Conservation (phyloP, 2,797 vertebrate species). For the Myripristis jacobus region DNA sequence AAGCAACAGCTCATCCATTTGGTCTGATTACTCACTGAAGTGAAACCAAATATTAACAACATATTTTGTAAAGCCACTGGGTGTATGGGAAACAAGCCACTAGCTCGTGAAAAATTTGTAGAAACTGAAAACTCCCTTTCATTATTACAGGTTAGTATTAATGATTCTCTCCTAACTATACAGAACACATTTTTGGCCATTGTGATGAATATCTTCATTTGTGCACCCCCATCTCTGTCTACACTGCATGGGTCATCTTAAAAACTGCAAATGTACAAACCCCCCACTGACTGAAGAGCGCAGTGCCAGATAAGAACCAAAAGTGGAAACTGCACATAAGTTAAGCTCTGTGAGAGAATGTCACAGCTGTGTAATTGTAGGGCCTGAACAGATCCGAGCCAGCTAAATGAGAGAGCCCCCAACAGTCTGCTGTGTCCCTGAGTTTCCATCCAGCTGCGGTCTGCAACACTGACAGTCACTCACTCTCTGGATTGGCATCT, state of each 20-base stretch:
- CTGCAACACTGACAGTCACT: constrained; percentile 74
- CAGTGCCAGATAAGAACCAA: constrained; percentile 41
- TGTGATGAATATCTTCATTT: constrained; percentile 38
- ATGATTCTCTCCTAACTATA: not conserved
- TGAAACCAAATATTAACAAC: constrained; percentile 9
- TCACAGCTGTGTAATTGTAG: constrained; percentile 64
- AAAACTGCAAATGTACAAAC: constrained; percentile 71
- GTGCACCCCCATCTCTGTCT: constrained; percentile 22
- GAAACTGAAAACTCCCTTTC: not conserved
- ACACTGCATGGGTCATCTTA: constrained; percentile 42
- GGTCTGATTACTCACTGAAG: constrained; percentile 18
- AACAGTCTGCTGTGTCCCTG: constrained; percentile 41
- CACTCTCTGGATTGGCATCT: constrained; percentile 96
- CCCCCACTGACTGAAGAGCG: constrained; percentile 32
- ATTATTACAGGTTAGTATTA: constrained; percentile 4
- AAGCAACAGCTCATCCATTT: not conserved
- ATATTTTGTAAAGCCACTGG: constrained; percentile 1
- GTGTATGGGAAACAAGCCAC: not conserved
- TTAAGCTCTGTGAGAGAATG: constrained; percentile 51
- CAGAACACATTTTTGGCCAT: not conserved
- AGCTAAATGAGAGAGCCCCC: constrained; percentile 50
- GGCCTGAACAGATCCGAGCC: constrained; percentile 62
- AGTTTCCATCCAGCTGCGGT: constrained; percentile 46
- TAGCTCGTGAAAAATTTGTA: not conserved
- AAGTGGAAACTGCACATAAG: constrained; percentile 41